phyloP scores from a whole-genome alignment of 1,140 invertebrate species.

The Diachasmimorpha longicaudata region DNA sequence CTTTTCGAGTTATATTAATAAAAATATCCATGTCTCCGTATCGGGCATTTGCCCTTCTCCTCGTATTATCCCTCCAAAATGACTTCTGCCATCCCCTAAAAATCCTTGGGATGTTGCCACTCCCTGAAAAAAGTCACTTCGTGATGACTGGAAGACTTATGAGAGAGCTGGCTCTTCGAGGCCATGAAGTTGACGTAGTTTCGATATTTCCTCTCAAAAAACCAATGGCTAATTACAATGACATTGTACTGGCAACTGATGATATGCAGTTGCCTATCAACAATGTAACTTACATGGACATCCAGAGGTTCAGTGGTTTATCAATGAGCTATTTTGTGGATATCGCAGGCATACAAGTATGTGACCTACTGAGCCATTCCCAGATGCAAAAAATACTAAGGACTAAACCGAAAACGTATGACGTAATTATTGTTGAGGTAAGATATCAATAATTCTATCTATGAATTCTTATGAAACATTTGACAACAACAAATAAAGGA shows the following conservation, averaged over 20 bases:
- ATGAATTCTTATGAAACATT: too few relatives aligned
- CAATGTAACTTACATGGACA: slow-evolving; percentile 6
- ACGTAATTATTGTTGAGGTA: slow-evolving; percentile 38
- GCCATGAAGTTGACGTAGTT: slow-evolving; percentile 59
- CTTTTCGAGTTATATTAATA: too few relatives aligned
- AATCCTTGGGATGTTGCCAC: slow-evolving; percentile 53
- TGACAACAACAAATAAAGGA: too few relatives aligned
- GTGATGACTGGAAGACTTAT: slow-evolving; percentile 49
- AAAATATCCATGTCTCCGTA: too few relatives aligned
- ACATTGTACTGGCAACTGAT: slow-evolving; percentile 39
- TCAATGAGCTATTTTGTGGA: not conserved
- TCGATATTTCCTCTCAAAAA: slow-evolving; percentile 50
- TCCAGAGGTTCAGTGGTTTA: not conserved
- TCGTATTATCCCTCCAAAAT: too few relatives aligned
- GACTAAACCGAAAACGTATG: slow-evolving; percentile 31
- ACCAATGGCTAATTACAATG: slow-evolving; percentile 48
- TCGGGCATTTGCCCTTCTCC: too few relatives aligned
- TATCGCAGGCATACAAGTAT: not conserved
- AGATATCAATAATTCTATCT: not conserved
- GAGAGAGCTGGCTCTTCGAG: slow-evolving; percentile 49
- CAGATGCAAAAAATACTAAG: slow-evolving; percentile 32
- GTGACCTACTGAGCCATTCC: slow-evolving; percentile 22
- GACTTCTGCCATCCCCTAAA: too few relatives aligned
- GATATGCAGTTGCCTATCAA: not conserved
- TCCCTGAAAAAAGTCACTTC: slow-evolving; percentile 55